phyloP scores from a whole-genome alignment of 2,113 vertebrate species.

The Prinia subflava region DNA sequence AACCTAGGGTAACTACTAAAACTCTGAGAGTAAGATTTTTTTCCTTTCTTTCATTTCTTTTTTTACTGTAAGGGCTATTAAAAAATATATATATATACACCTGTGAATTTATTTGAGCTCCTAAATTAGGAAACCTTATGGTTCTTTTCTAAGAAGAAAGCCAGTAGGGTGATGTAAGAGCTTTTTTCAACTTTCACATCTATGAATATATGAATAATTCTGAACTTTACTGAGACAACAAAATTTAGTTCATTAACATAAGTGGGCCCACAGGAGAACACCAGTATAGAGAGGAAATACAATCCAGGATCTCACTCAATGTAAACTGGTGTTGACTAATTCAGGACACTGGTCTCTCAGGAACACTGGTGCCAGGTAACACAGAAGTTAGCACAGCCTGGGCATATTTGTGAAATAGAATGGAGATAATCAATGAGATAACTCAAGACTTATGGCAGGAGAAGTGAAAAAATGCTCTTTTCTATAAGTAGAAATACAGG shows the following conservation, averaged over 20 bases:
- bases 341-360: background rate
- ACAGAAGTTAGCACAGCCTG: background rate
- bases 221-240: background rate
- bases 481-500: background rate
- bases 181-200: background rate
- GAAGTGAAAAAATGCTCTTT: background rate
- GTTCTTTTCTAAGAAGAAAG: background rate
- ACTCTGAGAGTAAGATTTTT: background rate
- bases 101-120: background rate
- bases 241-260: background rate
- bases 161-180: rapidly evolving
- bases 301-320: background rate
- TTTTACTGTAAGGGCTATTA: background rate
- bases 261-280: background rate
- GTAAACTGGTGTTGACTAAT: background rate
- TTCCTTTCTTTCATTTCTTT: background rate
- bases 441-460: background rate
- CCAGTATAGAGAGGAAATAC: background rate
- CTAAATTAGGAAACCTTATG: background rate
- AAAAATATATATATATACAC: background rate
- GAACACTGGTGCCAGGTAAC: background rate
- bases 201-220: background rate
- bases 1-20: background rate
- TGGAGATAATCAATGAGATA: background rate
- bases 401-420: background rate